These are phyloP conservation scores for Hipparchia semele DNA, from an alignment of 2,888 invertebrate genomes.

Conservation along the genomic window DNA sequence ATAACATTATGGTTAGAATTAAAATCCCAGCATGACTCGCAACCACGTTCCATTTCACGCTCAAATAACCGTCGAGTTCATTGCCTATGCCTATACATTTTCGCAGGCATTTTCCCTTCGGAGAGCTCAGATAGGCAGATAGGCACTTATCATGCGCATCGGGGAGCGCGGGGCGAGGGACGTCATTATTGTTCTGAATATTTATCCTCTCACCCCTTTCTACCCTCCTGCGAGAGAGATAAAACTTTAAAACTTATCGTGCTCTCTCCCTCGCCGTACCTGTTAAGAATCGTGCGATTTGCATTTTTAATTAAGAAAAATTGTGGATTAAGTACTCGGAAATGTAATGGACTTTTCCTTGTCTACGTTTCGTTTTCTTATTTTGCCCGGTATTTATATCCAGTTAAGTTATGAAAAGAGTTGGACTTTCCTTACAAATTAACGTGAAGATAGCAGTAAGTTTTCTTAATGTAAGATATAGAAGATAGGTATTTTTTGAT, in stretches of 20 bases:
- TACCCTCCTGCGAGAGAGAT: conserved; percentile 24
- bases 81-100: conserved; percentile 8
- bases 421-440: conserved; percentile 4
- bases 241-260: conserved; percentile 1
- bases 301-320: conserved; percentile 34
- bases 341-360: conserved; percentile 4
- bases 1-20: too few relatives aligned
- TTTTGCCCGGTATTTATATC: not conserved
- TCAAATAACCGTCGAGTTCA: conserved; percentile 1
- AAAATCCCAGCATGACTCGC: not conserved
- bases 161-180: conserved; percentile 29
- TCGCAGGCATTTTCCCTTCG: conserved; percentile 22
- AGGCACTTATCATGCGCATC: conserved; percentile 38
- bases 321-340: conserved; percentile 11
- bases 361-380: conserved; percentile 6
- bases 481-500: not conserved
- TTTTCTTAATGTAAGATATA: not conserved
- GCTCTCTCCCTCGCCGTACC: conserved; percentile 19
- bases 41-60: not conserved
- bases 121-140: conserved; percentile 20
- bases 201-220: conserved; percentile 37
- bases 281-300: conserved; percentile 27
- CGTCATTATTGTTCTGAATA: conserved; percentile 42
- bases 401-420: not conserved
- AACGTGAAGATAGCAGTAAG: conserved; percentile 7